These are phyloP conservation scores for Ivindomyrus marchei DNA, from an alignment of 2,113 vertebrate species.

Conservation along the genomic window DNA sequence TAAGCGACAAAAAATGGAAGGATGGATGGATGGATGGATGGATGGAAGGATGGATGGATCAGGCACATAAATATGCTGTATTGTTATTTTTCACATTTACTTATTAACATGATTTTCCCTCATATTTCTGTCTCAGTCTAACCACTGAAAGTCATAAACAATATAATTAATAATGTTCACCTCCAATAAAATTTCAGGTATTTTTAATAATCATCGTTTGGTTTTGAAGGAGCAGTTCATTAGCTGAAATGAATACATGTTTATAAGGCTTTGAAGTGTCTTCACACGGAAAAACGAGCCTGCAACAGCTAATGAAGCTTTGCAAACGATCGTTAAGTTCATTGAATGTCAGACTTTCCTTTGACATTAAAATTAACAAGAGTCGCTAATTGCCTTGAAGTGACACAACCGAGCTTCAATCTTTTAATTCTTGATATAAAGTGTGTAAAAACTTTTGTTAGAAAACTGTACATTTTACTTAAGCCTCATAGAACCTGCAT, in stretches of 20 bases:
- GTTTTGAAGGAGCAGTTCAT: constrained; percentile 54
- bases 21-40: neutral
- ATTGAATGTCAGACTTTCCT: constrained; percentile 53
- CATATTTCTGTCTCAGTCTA: neutral
- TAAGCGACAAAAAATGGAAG: neutral
- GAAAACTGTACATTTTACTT: neutral
- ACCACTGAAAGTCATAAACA: neutral
- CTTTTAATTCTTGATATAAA: constrained; percentile 39
- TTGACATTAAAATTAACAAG: constrained; percentile 61
- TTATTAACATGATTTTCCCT: neutral
- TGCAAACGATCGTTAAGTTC: constrained; percentile 50
- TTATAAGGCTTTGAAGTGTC: constrained; percentile 64
- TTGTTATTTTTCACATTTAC: neutral
- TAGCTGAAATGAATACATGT: constrained; percentile 47
- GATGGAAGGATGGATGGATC: neutral
- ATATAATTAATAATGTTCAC: constrained; percentile 51
- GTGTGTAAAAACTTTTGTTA: constrained; percentile 35
- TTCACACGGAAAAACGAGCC: constrained; percentile 55
- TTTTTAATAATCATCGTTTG: constrained; percentile 56
- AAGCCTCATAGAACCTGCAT: neutral
- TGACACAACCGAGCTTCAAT: constrained; percentile 53
- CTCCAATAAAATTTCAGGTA: constrained; percentile 55
- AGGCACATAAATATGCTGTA: neutral
- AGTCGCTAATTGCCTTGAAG: constrained; percentile 62
- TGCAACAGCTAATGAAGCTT: constrained; percentile 58